Conservation (phyloP, 2,113 vertebrate species). For the Osmerus eperlanus region DNA sequence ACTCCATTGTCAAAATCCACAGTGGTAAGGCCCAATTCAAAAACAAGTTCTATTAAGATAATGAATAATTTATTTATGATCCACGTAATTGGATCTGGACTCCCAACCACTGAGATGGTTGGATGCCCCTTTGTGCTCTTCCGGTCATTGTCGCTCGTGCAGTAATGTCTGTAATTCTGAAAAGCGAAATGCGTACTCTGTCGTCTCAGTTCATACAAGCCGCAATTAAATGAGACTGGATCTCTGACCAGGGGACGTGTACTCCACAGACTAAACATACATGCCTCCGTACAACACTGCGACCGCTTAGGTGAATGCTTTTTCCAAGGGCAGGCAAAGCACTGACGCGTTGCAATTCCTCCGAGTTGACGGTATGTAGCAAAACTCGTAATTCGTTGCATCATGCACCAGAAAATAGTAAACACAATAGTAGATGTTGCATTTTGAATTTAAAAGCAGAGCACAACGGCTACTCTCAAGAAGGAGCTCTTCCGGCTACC, state of each 20-base stretch:
- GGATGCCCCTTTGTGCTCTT: slow-evolving; percentile 11
- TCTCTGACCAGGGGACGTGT: background rate
- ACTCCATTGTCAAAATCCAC: slow-evolving; percentile 56
- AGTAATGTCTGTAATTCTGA: slow-evolving; percentile 36
- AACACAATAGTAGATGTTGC: background rate
- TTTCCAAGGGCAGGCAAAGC: slow-evolving; percentile 20
- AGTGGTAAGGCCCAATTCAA: slow-evolving; percentile 42
- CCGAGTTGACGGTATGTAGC: slow-evolving; percentile 36
- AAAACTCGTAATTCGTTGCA: slow-evolving; percentile 50
- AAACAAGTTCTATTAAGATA: slow-evolving; percentile 41
- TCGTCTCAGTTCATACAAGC: slow-evolving; percentile 9
- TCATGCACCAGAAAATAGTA: background rate
- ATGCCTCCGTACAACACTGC: background rate
- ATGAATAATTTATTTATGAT: slow-evolving; percentile 50
- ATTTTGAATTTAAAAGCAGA: background rate
- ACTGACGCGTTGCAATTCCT: slow-evolving; percentile 12
- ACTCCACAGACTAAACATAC: background rate
- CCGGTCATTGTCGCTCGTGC: slow-evolving; percentile 30
- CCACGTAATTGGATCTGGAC: slow-evolving; percentile 59
- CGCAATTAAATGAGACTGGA: background rate
- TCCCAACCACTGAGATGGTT: slow-evolving; percentile 51
- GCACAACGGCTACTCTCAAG: background rate
- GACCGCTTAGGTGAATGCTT: background rate
- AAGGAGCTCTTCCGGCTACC: slow-evolving; percentile 5
- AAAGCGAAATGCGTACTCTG: slow-evolving; percentile 16